These are phyloP conservation scores for Meleagris gallopavo DNA, from an alignment of 2,113 vertebrate species.

Conservation along the genomic window DNA sequence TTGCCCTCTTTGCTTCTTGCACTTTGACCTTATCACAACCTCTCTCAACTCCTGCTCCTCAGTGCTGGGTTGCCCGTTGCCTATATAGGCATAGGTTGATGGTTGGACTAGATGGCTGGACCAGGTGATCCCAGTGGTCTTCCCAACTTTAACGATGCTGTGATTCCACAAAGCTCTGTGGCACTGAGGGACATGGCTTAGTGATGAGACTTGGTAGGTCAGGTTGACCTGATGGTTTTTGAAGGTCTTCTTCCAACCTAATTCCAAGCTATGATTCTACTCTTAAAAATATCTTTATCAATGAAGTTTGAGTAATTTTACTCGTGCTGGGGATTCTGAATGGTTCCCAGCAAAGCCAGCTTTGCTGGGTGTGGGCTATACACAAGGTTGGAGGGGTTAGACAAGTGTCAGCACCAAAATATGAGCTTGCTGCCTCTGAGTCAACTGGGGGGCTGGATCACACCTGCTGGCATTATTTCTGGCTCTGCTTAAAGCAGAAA, in stretches of 20 bases:
- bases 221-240: background rate
- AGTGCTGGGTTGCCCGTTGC: background rate
- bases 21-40: background rate
- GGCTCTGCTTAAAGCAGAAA: background rate
- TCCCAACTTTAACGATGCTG: too few species aligned
- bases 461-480: background rate
- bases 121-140: too few species aligned
- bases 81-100: too few species aligned
- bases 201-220: background rate
- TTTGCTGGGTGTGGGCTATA: background rate
- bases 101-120: too few species aligned
- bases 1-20: background rate
- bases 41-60: background rate
- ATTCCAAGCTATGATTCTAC: background rate
- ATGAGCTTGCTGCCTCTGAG: background rate
- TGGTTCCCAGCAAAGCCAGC: background rate
- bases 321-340: background rate
- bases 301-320: background rate
- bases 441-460: background rate
- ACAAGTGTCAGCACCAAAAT: background rate
- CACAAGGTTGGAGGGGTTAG: background rate
- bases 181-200: background rate
- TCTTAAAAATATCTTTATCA: fast-evolving
- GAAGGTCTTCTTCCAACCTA: background rate
- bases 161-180: background rate